phyloP scores from a whole-genome alignment of 2,113 vertebrate genomes.

The Alethe castanea region DNA sequence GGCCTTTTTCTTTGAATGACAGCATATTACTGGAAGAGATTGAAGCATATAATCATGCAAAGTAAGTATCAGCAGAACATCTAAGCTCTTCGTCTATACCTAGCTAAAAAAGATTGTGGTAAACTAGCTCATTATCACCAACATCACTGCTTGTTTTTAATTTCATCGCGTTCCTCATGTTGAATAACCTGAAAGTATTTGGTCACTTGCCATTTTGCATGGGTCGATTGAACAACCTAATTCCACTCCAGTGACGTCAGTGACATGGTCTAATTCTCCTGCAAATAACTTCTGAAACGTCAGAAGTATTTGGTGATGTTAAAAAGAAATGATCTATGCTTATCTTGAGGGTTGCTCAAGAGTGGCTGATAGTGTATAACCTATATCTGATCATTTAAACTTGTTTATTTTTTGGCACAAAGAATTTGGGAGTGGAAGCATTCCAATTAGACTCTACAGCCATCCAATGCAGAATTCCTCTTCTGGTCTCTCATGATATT shows the following conservation, averaged over 20 bases:
- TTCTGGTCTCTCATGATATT: not conserved
- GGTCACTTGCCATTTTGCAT: conserved; percentile 2
- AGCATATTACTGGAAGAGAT: conserved; percentile 96
- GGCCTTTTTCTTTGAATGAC: conserved; percentile 84
- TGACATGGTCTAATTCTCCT: not conserved
- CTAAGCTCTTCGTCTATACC: not conserved
- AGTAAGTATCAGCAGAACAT: conserved; percentile 77
- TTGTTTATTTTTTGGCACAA: conserved; percentile 16
- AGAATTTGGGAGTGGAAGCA: not conserved
- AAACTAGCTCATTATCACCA: not conserved
- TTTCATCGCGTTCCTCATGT: not conserved
- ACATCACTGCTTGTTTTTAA: not conserved
- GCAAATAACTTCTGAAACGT: not conserved
- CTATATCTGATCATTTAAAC: not conserved
- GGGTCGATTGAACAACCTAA: conserved; percentile 18
- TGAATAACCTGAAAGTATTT: conserved; percentile 53
- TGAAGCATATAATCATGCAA: conserved; percentile 92
- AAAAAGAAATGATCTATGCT: not conserved
- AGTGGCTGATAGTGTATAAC: not conserved
- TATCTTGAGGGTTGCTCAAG: conserved; percentile 1
- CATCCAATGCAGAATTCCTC: not conserved
- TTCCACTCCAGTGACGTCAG: not conserved
- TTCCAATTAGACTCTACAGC: not conserved
- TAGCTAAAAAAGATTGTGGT: not conserved
- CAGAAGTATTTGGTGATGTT: not conserved